These are phyloP conservation scores for Urocolius indicus DNA, from an alignment of 2,113 vertebrate genomes.

Conservation along the genomic window DNA sequence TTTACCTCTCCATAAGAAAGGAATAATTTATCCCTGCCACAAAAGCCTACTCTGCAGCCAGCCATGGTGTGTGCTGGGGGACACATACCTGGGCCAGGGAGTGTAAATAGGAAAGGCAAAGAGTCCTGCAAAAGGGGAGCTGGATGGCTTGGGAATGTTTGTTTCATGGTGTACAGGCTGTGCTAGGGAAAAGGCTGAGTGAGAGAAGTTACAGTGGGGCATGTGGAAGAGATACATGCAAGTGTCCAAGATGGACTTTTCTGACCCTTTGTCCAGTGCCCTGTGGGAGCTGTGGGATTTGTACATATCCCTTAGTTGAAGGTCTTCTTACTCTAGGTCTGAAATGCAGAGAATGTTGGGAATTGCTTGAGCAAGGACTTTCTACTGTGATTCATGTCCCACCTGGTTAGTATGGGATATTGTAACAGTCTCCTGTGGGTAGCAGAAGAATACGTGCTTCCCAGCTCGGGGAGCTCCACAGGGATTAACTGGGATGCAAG, in stretches of 20 bases:
- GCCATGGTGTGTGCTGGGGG: rapidly evolving
- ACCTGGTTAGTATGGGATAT: background rate
- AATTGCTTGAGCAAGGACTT: background rate
- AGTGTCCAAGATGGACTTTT: background rate
- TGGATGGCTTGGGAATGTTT: background rate
- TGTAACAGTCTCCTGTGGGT: background rate
- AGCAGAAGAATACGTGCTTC: background rate
- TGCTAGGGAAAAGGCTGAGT: background rate
- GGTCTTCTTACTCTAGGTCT: background rate
- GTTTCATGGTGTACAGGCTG: background rate
- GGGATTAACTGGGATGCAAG: constrained; percentile 20
- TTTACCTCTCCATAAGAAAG: background rate
- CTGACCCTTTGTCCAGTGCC: constrained; percentile 54
- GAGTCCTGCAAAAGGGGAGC: background rate
- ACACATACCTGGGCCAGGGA: background rate
- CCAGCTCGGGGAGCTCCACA: background rate
- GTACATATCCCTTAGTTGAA: no score
- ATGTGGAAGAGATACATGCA: rapidly evolving
- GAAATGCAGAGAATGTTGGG: background rate
- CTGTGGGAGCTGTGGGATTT: constrained; percentile 33
- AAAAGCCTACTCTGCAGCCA: background rate
- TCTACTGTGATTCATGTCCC: background rate
- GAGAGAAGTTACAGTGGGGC: background rate
- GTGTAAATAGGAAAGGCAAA: background rate
- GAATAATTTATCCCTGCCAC: background rate